Conservation (phyloP, 2,113 vertebrate species). For the Vombatus ursinus region DNA sequence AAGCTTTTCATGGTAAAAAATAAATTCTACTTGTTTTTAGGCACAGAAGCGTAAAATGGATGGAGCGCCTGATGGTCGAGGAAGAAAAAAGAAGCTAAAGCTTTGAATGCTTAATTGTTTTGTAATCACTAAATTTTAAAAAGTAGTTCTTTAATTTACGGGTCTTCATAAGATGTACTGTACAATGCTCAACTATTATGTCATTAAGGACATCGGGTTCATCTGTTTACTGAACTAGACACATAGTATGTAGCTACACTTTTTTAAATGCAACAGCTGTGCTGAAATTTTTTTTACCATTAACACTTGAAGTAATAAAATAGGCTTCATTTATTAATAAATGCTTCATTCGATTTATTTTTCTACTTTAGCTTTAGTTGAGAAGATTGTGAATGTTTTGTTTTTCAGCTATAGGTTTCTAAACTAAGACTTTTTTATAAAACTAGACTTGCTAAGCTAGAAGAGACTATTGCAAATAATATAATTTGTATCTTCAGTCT, state of each 20-base stretch:
- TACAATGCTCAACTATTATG: slow-evolving; percentile 88
- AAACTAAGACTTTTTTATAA: slow-evolving; percentile 54
- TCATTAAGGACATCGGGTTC: slow-evolving; percentile 88
- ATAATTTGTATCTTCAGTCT: slow-evolving; percentile 58
- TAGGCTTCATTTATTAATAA: slow-evolving; percentile 89
- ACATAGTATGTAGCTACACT: slow-evolving; percentile 89
- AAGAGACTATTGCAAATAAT: slow-evolving; percentile 54
- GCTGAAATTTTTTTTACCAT: slow-evolving; percentile 93
- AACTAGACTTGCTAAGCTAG: slow-evolving; percentile 56
- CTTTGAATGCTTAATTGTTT: slow-evolving; percentile 87
- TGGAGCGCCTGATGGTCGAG: slow-evolving; percentile 93
- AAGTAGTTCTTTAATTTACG: slow-evolving; percentile 92
- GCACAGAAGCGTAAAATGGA: slow-evolving; percentile 97
- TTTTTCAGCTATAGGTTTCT: slow-evolving; percentile 66
- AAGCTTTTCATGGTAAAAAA: background rate
- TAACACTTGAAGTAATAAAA: slow-evolving; percentile 94
- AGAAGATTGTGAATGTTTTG: slow-evolving; percentile 60
- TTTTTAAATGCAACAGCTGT: slow-evolving; percentile 93
- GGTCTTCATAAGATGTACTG: slow-evolving; percentile 94
- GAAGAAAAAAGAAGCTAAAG: slow-evolving; percentile 97
- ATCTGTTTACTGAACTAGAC: slow-evolving; percentile 89
- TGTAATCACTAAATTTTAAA: slow-evolving; percentile 83
- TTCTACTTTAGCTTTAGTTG: slow-evolving; percentile 68
- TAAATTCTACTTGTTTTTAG: slow-evolving; percentile 76
- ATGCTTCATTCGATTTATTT: slow-evolving; percentile 78